phyloP scores from a whole-genome alignment of 2,797 vertebrate genomes.

The Onychomys arenicola region DNA sequence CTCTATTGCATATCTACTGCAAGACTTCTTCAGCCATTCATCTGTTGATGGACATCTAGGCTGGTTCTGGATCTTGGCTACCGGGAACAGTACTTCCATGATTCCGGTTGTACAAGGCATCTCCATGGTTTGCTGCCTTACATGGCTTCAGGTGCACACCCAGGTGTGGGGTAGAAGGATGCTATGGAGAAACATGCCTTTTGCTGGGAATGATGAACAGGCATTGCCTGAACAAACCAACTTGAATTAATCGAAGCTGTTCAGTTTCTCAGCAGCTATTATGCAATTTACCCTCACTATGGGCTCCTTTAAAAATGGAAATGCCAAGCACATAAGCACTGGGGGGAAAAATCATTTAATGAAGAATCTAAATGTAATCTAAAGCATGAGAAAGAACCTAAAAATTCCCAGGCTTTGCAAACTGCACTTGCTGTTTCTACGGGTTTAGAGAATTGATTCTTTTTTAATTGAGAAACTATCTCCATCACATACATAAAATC shows the following conservation, averaged over 20 bases:
- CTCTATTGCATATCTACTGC: not conserved
- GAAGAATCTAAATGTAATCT: slow-evolving; percentile 69
- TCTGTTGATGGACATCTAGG: not conserved
- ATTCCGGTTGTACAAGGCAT: not conserved
- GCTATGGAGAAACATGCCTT: not conserved
- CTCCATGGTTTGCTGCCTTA: not conserved
- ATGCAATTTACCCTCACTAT: slow-evolving; percentile 32
- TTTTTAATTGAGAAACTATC: slow-evolving; percentile 4
- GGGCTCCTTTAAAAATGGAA: slow-evolving; percentile 67
- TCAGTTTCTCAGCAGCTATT: slow-evolving; percentile 63
- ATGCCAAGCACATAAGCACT: not conserved
- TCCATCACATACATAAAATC: not conserved
- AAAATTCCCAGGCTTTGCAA: slow-evolving; percentile 21
- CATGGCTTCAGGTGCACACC: not conserved
- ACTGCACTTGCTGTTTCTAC: not conserved
- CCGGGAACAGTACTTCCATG: not conserved
- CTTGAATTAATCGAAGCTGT: slow-evolving; percentile 54
- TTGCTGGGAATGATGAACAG: not conserved
- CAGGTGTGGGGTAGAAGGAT: not conserved
- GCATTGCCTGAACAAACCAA: slow-evolving; percentile 20
- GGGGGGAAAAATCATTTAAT: slow-evolving; percentile 41
- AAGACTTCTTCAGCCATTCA: not conserved
- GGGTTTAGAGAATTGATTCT: not conserved
- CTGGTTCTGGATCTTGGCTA: not conserved
- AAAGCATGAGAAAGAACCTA: slow-evolving; percentile 24